Conservation (phyloP, 2,797 vertebrate genomes). For the Danio albolineatus region DNA sequence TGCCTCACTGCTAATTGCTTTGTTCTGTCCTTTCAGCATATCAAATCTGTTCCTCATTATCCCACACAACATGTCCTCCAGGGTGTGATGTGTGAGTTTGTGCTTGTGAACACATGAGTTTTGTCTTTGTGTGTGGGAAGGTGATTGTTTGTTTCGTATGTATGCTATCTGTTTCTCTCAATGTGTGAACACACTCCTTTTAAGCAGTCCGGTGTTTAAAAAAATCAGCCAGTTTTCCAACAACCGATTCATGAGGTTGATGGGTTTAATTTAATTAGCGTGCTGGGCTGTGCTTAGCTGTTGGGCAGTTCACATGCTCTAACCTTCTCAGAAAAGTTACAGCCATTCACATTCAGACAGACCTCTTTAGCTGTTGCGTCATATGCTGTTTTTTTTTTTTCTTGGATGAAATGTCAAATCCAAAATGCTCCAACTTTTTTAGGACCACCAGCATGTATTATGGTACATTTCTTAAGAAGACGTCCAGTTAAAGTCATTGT, state of each 20-base stretch:
- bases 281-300: neutral
- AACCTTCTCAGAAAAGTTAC: neutral
- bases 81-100: slow-evolving; percentile 55
- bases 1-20: slow-evolving; percentile 69
- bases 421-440: neutral
- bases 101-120: slow-evolving; percentile 10
- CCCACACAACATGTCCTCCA: slow-evolving; percentile 60
- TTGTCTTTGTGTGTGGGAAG: slow-evolving; percentile 33
- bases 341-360: neutral
- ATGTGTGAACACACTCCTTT: slow-evolving; percentile 15
- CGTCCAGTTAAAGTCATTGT: neutral
- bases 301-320: neutral
- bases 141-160: slow-evolving; percentile 30
- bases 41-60: slow-evolving; percentile 73
- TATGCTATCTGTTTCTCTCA: neutral
- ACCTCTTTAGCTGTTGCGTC: neutral
- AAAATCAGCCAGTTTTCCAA: neutral
- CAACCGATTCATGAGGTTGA: neutral
- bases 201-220: neutral
- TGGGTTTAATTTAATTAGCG: neutral
- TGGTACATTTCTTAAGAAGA: neutral
- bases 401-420: neutral
- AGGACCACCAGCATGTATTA: neutral
- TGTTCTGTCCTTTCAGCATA: slow-evolving; percentile 70
- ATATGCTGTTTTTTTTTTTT: neutral